phyloP scores from a whole-genome alignment of 2,888 invertebrate genomes.

The Philhelius pedissequus region DNA sequence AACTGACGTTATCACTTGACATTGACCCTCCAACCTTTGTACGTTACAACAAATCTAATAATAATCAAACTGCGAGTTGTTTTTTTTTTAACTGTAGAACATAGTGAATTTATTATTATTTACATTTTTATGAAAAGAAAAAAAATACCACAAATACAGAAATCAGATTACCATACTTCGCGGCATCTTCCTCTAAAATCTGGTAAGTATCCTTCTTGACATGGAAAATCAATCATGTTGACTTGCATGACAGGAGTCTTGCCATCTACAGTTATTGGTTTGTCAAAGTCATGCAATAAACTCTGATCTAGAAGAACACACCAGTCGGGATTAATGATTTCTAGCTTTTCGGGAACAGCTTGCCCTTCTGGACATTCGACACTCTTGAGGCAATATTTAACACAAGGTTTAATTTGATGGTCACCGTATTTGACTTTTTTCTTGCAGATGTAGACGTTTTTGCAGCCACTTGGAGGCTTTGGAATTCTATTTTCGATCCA shows the following conservation, averaged over 20 bases:
- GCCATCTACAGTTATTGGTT: not conserved
- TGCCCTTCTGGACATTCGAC: slow-evolving; percentile 71
- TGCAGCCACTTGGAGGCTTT: slow-evolving; percentile 70
- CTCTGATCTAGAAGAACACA: slow-evolving; percentile 73
- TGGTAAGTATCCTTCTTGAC: slow-evolving; percentile 76
- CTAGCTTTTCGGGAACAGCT: slow-evolving; percentile 63
- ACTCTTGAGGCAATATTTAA: slow-evolving; percentile 73
- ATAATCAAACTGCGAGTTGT: no score
- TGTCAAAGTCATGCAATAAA: not conserved
- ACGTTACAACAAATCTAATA: no score
- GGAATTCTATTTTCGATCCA: slow-evolving; percentile 72
- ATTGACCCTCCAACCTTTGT: no score
- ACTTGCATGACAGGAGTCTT: slow-evolving; percentile 70
- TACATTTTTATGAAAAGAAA: no score
- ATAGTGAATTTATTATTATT: no score
- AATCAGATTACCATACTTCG: slow-evolving; percentile 72
- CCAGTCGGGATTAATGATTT: slow-evolving; percentile 61
- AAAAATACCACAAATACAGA: no score
- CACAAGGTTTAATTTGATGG: slow-evolving; percentile 69
- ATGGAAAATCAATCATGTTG: slow-evolving; percentile 77
- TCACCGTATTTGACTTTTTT: slow-evolving; percentile 71
- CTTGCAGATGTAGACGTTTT: slow-evolving; percentile 70
- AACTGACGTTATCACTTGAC: no score
- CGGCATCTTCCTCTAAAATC: slow-evolving; percentile 76
- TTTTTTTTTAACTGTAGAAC: no score